A percentile compares a stretch with the other conserved stretches of the same genome.
Evolutionary conservation across 2,888 invertebrate species (phyloP).

Genomic region (Embidobia sp.): DNA sequence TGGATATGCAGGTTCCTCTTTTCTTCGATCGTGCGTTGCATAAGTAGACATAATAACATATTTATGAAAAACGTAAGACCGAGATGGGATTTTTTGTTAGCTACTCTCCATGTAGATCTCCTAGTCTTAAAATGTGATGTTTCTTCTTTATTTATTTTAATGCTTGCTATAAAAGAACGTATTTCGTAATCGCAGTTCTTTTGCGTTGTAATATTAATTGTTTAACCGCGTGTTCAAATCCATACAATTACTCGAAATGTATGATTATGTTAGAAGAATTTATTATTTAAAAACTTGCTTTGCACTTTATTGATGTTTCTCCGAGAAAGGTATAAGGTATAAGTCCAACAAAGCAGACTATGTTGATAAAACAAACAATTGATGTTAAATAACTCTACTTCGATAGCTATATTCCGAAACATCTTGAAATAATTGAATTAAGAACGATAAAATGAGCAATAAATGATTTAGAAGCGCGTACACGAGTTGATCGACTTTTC

Average conservation of each 20-base stretch:
- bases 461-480: too few species aligned
- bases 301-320: too few species aligned
- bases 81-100: constrained; percentile 54
- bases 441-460: too few species aligned
- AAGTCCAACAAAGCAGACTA: too few species aligned
- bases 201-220: constrained; percentile 36
- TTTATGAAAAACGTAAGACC: constrained; percentile 54
- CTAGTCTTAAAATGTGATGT: constrained; percentile 45
- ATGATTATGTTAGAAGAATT: too few species aligned
- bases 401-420: too few species aligned
- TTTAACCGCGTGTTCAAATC: constrained; percentile 24
- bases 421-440: too few species aligned
- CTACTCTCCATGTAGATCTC: constrained; percentile 40
- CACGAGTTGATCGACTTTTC: too few species aligned
- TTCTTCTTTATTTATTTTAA: constrained; percentile 44
- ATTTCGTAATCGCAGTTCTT: constrained; percentile 37
- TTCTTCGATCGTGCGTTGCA: constrained; percentile 50
- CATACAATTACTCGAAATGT: constrained; percentile 7
- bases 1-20: neutral
- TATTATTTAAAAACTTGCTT: too few species aligned
- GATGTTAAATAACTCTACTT: too few species aligned
- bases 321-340: too few species aligned
- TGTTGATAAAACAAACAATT: too few species aligned
- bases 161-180: constrained; percentile 8
- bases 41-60: constrained; percentile 57